Evolutionary conservation across 2,797 vertebrate genomes (phyloP), one percentile per base, ranked within the genome.

Genomic region (Otolemur crassicaudatus): DNA sequence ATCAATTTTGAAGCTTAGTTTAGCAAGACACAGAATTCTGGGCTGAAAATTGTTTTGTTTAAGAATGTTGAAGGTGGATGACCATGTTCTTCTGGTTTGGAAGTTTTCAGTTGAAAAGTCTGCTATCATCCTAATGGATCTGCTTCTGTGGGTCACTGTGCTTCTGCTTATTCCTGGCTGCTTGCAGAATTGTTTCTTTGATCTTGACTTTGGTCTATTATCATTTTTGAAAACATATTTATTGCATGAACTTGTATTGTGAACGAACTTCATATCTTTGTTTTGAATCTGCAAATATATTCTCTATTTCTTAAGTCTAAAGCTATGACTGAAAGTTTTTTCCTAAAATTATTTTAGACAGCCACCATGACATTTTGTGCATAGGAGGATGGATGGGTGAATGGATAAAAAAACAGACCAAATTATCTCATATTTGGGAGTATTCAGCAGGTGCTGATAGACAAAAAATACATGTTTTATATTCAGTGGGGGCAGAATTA

Each of bases 321-420:
- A 88, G 29, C 58, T 31, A 27, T 80, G 25, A 23, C 34, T 60
- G 34, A 76, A 22, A 58, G 19, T 46, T 67, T 87, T 79, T 31
- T 53, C 14, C 20, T 65, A 27, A 82, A 90, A 77, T 67, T 53
- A 25, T 81, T 81, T 70, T n/a, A 91, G 63, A 93, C 89, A 93
- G 5, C 25, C 25, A 60, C 9, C 14, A 40, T 29, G 27, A 46
- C 13, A 79, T 75, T 94, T 94, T 84, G 6, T 79, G 13, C n/a
- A 70, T 49, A 53, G 56, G 31, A 90, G 29, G 25, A 16, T 73
- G 13, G 22, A 65, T 25, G 8, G 31, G 40, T 43, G 49, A 53
- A 63, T 49, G 7, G 69, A n/a, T 31, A 61, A 34, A 87, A 87
- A 27, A 93, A 72, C 23, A 20, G 29, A 53, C 37, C 63, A 82